Evolutionary conservation across 2,113 vertebrate species (phyloP).

Genomic region (Lampris megalopsis): DNA sequence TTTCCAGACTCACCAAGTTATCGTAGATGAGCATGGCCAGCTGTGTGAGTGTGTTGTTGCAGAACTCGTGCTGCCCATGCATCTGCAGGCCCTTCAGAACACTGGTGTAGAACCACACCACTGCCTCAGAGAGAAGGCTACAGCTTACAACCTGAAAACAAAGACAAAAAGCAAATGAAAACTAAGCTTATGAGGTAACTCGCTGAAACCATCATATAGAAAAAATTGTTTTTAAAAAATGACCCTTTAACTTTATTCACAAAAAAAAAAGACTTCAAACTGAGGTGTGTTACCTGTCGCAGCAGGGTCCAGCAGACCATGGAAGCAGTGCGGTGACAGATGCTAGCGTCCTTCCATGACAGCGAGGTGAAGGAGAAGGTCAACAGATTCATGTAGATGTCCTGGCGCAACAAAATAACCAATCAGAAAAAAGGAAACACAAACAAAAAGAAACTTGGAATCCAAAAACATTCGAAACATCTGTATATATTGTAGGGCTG

Average conservation of each 20-base stretch:
- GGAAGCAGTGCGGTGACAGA: slow-evolving; percentile 91
- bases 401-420: slow-evolving; percentile 72
- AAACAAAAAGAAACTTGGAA: background rate
- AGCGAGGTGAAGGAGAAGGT: slow-evolving; percentile 91
- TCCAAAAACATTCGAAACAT: background rate
- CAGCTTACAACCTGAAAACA: slow-evolving; percentile 85
- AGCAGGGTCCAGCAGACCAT: slow-evolving; percentile 95
- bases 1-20: slow-evolving; percentile 82
- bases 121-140: slow-evolving; percentile 91
- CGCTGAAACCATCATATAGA: too few species aligned
- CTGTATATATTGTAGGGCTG: too few species aligned
- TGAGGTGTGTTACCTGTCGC: slow-evolving; percentile 82
- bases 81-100: slow-evolving; percentile 91
- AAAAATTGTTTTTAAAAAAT: too few species aligned
- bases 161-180: background rate
- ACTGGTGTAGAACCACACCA: slow-evolving; percentile 92
- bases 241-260: too few species aligned
- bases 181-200: background rate
- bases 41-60: slow-evolving; percentile 89
- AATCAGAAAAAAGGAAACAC: background rate
- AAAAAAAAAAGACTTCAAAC: too few species aligned
- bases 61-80: slow-evolving; percentile 95
- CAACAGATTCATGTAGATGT: slow-evolving; percentile 89
- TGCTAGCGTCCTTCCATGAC: slow-evolving; percentile 94
- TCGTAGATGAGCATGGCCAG: slow-evolving; percentile 96